A percentile compares a stretch with the other conserved stretches of the same genome.
These are phyloP conservation scores for Zophobas atratus DNA, from an alignment of 1,140 invertebrate genomes.

Conservation along the genomic window DNA sequence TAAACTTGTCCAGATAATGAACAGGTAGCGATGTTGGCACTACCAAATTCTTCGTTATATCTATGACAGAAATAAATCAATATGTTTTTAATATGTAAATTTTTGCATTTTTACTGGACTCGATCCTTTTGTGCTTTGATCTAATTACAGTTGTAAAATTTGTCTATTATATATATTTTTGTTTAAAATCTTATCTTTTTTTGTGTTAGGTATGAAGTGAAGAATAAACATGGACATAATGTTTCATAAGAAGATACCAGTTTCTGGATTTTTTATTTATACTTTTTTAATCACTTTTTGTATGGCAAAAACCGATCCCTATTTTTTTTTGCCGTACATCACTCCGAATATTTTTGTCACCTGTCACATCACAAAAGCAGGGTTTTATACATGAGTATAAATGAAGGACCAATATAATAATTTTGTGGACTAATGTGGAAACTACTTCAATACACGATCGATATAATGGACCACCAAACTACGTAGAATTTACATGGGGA, in stretches of 20 bases:
- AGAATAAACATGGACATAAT: slow-evolving; percentile 30
- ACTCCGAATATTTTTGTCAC: no score
- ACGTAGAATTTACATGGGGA: no score
- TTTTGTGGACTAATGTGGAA: no score
- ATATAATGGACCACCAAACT: no score
- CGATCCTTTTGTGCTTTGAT: slow-evolving; percentile 24
- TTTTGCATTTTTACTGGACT: slow-evolving; percentile 27
- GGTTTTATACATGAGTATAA: no score
- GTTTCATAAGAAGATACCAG: slow-evolving; percentile 23
- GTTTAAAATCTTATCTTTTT: slow-evolving; percentile 20
- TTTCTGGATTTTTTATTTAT: not conserved
- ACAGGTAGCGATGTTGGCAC: not conserved
- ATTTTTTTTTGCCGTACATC: not conserved
- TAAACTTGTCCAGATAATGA: not conserved
- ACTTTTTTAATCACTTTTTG: no score
- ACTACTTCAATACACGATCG: no score
- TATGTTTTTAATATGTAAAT: slow-evolving; percentile 32
- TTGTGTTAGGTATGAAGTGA: slow-evolving; percentile 40
- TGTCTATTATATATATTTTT: slow-evolving; percentile 35
- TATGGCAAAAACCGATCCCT: not conserved
- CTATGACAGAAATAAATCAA: slow-evolving; percentile 15
- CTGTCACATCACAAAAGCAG: no score
- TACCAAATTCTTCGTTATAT: slow-evolving; percentile 23
- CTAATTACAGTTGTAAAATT: slow-evolving; percentile 17
- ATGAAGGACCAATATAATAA: no score